Evolutionary conservation across 1,140 invertebrate species (phyloP), one percentile per base, ranked within the genome.

Genomic region (Ceratitis capitata): DNA sequence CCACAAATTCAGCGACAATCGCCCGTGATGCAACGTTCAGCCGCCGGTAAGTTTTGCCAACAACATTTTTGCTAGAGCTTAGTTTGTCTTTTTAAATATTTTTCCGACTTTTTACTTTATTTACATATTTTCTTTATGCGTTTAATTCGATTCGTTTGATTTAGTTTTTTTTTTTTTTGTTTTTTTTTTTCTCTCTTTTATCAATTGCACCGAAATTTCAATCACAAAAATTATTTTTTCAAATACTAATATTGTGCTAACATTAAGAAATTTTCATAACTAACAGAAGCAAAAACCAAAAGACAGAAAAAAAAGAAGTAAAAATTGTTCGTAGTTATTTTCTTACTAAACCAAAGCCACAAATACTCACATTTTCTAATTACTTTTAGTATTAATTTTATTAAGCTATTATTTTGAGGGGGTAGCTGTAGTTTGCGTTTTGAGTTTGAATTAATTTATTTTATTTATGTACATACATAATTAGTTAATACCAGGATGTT

Each of bases 1-100:
- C 89, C 90, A 56, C 90, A 91, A 58, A 88, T 92, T 19, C 89
- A 90, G 78, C 88, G 91, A 7, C 89, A 92, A 87, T 92, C 91
- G 35, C 91, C 91, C 12, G 88, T 92, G 74, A 86, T 91, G 85
- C 91, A 92, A 85, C 89, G 90, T 83, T 86, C 88, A 35, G 84
- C 90, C 61, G 88, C 87, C 87, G 91, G 91, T 92, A 91, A 92
- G 90, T 89, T 19, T 61, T 85, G 58, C 9, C 61, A 85, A 7
- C 42, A 32, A 56, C 26, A 23, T 53, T 29, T 45, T 29, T 10
- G 39, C 49, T 26, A 84, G 10, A 23, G 83, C 83, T 84, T 26
- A 23, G 51, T 23, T 32, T 10, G 32, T 16, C 53, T 35, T 49
- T 35, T 49, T 16, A 84, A 56, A 45, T 35, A 47, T 39, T 84